Conservation (phyloP, 2,888 invertebrate genomes). For the Mythimna vitellina region DNA sequence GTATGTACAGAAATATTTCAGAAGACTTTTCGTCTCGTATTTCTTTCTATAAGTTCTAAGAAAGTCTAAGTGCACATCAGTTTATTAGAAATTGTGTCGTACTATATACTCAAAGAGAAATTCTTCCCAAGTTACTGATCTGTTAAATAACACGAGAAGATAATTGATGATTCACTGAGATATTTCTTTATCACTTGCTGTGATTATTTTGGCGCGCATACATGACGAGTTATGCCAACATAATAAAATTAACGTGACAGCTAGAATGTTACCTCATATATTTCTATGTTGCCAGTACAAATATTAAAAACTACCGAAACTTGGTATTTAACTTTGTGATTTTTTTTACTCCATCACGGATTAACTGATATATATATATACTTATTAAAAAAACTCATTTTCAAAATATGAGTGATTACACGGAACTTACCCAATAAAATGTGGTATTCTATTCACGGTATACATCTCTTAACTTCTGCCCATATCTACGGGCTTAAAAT, state of each 20-base stretch:
- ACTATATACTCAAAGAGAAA: neutral
- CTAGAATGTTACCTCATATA: conserved; percentile 1
- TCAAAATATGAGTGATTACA: too few species aligned
- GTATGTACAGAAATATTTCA: neutral
- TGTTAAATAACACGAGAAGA: neutral
- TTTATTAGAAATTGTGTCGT: neutral
- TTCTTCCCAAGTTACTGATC: neutral
- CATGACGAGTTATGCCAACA: conserved; percentile 14
- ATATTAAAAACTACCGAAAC: too few species aligned
- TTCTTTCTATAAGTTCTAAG: too few species aligned
- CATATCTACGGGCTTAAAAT: too few species aligned
- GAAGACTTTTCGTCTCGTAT: neutral
- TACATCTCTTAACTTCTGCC: too few species aligned
- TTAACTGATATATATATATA: too few species aligned
- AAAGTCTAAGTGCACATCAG: neutral
- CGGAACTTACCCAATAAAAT: too few species aligned
- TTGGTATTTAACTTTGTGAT: too few species aligned
- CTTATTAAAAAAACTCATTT: too few species aligned
- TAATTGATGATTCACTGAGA: conserved; percentile 6
- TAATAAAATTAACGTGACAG: neutral
- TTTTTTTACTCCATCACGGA: too few species aligned
- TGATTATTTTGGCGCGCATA: conserved; percentile 17
- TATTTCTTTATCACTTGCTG: conserved; percentile 6
- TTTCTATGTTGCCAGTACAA: conserved; percentile 19
- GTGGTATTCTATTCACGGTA: too few species aligned